A percentile compares a stretch with the other conserved stretches of the same genome.
Evolutionary conservation across 2,113 vertebrate species (phyloP).

Genomic region (Sceloporus tristichus): DNA sequence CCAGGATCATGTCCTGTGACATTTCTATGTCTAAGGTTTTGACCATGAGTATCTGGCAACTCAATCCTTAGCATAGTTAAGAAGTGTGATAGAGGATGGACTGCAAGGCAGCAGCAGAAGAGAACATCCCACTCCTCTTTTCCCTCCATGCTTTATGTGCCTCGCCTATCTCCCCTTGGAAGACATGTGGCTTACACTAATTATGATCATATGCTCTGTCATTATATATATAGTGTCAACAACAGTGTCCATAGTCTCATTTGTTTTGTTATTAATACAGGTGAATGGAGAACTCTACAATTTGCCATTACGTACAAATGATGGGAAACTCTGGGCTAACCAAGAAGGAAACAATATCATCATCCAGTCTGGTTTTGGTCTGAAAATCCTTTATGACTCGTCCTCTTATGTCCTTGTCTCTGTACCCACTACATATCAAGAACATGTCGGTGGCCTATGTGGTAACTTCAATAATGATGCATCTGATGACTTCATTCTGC

Average conservation of each 20-base stretch:
- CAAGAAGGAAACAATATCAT: constrained; percentile 79
- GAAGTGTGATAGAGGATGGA: background rate
- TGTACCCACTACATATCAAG: constrained; percentile 51
- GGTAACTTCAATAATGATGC: constrained; percentile 73
- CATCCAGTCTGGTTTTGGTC: constrained; percentile 72
- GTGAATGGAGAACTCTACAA: constrained; percentile 69
- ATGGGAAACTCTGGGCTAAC: constrained; percentile 63
- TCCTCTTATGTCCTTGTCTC: constrained; percentile 75
- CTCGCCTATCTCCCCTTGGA: background rate
- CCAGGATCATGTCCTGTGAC: no score
- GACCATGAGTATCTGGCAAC: no score
- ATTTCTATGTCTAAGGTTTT: no score
- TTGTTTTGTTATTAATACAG: constrained; percentile 53
- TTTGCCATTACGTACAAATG: constrained; percentile 71
- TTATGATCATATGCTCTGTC: background rate
- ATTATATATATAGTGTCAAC: background rate
- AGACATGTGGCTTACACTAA: background rate
- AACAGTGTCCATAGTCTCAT: background rate
- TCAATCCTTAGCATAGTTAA: no score
- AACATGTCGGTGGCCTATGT: constrained; percentile 54
- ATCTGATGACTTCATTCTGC: constrained; percentile 55
- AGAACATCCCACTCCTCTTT: background rate
- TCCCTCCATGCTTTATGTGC: background rate
- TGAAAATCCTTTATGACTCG: constrained; percentile 81
- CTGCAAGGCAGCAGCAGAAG: background rate